Evolutionary conservation across 2,113 vertebrate species (phyloP).

Genomic region (Macrotus californicus): DNA sequence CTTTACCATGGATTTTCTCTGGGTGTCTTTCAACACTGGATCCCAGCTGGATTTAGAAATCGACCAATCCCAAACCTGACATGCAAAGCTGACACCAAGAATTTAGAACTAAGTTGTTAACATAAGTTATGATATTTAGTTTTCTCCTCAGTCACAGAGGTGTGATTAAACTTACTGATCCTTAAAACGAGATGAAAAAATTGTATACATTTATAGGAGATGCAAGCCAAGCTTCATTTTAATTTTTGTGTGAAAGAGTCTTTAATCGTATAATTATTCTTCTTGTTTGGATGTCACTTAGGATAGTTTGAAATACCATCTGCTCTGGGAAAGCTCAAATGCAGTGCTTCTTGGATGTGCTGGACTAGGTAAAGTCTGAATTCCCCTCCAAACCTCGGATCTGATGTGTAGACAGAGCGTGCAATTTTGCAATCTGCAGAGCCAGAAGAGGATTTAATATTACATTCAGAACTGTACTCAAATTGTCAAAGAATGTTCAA

Average conservation of each 20-base stretch:
- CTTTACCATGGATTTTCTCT: not conserved
- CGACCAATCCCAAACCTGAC: not conserved
- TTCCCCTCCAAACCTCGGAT: constrained; percentile 37
- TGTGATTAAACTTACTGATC: not conserved
- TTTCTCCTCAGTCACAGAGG: constrained; percentile 6
- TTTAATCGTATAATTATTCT: constrained; percentile 24
- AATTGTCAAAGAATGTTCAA: constrained; percentile 65
- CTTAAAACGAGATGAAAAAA: not conserved
- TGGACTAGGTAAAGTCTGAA: constrained; percentile 8
- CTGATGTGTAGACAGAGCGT: constrained; percentile 49
- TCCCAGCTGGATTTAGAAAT: not conserved
- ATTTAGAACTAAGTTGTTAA: constrained; percentile 38
- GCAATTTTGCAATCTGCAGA: constrained; percentile 36
- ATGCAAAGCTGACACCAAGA: constrained; percentile 30
- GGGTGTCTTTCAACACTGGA: not conserved
- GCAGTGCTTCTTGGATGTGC: not conserved
- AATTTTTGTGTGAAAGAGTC: constrained; percentile 22
- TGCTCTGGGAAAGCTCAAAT: not conserved
- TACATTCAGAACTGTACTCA: constrained; percentile 57
- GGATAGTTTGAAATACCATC: not conserved
- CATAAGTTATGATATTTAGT: constrained; percentile 18
- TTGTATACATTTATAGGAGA: not conserved
- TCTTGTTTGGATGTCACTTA: constrained; percentile 19
- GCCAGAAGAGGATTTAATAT: constrained; percentile 63
- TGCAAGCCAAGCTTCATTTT: constrained; percentile 16